Conservation (phyloP, 2,888 invertebrate species). For the Latheticus oryzae region DNA sequence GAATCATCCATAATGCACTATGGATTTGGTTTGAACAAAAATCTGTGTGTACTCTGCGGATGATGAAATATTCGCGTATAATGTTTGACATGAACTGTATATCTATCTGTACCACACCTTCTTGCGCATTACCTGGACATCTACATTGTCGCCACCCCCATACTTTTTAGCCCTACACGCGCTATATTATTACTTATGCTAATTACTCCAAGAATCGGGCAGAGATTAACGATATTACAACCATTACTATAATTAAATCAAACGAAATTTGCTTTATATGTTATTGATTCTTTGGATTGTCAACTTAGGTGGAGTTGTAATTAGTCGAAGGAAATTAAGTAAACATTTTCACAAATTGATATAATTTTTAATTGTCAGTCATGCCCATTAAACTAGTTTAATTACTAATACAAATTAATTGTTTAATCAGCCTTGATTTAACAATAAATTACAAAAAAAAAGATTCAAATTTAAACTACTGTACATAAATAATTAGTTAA, state of each 20-base stretch:
- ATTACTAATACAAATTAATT: conserved; percentile 36
- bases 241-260: too few relatives aligned
- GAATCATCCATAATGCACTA: conserved; percentile 44
- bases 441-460: conserved; percentile 32
- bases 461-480: conserved; percentile 19
- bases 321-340: not conserved
- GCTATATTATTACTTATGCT: conserved; percentile 33
- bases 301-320: not conserved
- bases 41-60: conserved; percentile 34
- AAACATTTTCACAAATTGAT: conserved; percentile 26
- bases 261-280: too few relatives aligned
- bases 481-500: conserved; percentile 26
- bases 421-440: conserved; percentile 45
- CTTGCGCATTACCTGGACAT: conserved; percentile 46
- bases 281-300: not conserved
- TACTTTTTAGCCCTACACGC: too few relatives aligned
- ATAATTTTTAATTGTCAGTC: conserved; percentile 40
- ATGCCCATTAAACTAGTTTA: conserved; percentile 39
- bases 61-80: conserved; percentile 44
- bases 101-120: conserved; percentile 54
- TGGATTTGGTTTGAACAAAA: too few relatives aligned
- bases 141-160: conserved; percentile 43
- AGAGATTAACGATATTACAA: too few relatives aligned
- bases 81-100: conserved; percentile 51
- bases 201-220: conserved; percentile 25